These are phyloP conservation scores for Cyprinodon variegatus DNA, from an alignment of 2,113 vertebrate species.

Conservation along the genomic window DNA sequence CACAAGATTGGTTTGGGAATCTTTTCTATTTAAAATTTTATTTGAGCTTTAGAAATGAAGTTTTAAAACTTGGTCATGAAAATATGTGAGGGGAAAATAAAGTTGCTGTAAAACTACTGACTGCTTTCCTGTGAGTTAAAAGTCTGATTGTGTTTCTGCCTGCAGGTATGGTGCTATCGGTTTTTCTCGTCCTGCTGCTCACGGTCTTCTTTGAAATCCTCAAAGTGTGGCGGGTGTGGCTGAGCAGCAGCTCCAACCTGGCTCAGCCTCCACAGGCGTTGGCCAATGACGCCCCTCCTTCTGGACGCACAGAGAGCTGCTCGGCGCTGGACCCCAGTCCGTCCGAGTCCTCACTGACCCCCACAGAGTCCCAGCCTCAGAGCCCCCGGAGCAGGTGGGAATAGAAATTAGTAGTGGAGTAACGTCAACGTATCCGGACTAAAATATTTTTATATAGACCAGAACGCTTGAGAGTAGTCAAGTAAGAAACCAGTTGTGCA, in stretches of 20 bases:
- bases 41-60: too few relatives aligned
- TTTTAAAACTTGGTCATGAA: too few relatives aligned
- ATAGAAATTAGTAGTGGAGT: not conserved
- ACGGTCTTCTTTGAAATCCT: slow-evolving; percentile 87
- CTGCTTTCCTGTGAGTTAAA: too few relatives aligned
- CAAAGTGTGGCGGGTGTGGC: slow-evolving; percentile 85
- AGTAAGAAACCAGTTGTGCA: too few relatives aligned
- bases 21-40: not conserved
- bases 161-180: slow-evolving; percentile 88
- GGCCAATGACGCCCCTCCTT: not conserved
- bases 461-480: too few relatives aligned
- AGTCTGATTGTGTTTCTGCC: not conserved
- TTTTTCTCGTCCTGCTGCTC: slow-evolving; percentile 86
- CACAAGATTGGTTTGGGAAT: not conserved
- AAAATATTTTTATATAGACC: too few relatives aligned
- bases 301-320: slow-evolving; percentile 51
- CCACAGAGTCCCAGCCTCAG: not conserved
- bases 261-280: not conserved
- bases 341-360: slow-evolving; percentile 67
- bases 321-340: slow-evolving; percentile 45
- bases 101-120: too few relatives aligned
- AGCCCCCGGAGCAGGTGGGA: slow-evolving; percentile 54
- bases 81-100: too few relatives aligned
- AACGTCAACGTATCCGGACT: too few relatives aligned
- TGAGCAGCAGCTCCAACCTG: slow-evolving; percentile 61